These are phyloP conservation scores for Diplodus puntazzo DNA, from an alignment of 2,797 vertebrate genomes.

Conservation along the genomic window DNA sequence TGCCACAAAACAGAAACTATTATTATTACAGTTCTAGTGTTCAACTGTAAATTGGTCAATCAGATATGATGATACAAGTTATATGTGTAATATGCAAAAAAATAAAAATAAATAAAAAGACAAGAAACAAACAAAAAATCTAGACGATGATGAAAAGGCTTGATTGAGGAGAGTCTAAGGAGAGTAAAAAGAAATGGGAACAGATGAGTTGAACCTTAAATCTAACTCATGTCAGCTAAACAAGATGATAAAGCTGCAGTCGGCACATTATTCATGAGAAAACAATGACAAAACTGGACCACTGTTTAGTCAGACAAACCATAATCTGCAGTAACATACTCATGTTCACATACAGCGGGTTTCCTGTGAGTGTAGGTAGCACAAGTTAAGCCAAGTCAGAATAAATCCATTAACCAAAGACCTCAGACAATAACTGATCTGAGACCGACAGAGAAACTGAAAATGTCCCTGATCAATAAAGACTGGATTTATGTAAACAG, in stretches of 20 bases:
- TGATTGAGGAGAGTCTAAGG: not conserved
- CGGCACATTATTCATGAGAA: not conserved
- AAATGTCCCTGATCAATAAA: slow-evolving; percentile 10
- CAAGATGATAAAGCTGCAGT: not conserved
- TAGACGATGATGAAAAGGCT: not conserved
- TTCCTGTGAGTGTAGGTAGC: no score
- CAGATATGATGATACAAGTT: not conserved
- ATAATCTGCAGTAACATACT: not conserved
- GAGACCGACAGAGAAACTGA: not conserved
- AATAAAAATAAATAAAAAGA: not conserved
- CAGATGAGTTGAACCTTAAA: not conserved
- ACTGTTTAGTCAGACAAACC: not conserved
- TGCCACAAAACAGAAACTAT: not conserved
- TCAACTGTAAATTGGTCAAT: not conserved
- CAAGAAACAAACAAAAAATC: no score
- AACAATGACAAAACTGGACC: slow-evolving; percentile 1
- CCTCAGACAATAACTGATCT: slow-evolving; percentile 26
- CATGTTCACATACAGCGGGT: not conserved
- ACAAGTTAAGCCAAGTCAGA: no score
- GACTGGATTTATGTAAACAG: slow-evolving; percentile 18
- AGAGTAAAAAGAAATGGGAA: not conserved
- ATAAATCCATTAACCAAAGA: slow-evolving; percentile 7
- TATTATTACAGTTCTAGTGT: not conserved
- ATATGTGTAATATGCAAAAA: not conserved
- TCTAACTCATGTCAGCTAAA: not conserved